Evolutionary conservation across 2,113 vertebrate genomes (phyloP), one percentile per base, ranked within the genome.

Genomic region (Theropithecus gelada): DNA sequence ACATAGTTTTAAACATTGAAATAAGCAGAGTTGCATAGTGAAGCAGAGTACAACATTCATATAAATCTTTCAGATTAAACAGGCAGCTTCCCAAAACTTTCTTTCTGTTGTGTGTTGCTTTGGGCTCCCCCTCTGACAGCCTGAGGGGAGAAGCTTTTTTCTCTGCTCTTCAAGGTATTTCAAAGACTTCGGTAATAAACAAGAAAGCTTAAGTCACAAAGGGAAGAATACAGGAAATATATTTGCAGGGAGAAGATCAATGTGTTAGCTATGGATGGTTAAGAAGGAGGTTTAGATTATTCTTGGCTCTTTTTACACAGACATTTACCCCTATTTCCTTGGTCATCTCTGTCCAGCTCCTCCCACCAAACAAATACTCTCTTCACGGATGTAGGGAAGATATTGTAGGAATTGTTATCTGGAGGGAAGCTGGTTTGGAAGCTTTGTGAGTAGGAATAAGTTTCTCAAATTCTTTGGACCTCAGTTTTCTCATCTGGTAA

Each of bases 121-220:
- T 35, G 8, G 75, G 92, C 75, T 92, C 13, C 70, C 96, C 78
- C 75, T 94, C 64, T 45, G 92, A 84, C 66, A 96, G 96, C 90
- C 93, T 79, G 27, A 25, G 57, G 95, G 45, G 17, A 94, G 73
- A 90, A 76, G n/a, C 38, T 88, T 72, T 93, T 79, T 95, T 55
- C 72, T 94, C 72, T 90, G 30, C 94, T 73, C 3, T 95, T 89
- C 59, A 88, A 96, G 83, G 40, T 82, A 76, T 95, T 97, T 96
- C 94, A 96, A 96, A 96, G 95, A 88, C 84, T 84, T 50, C 20
- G 35, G 72, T 40, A 27, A 95, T 96, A 92, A 97, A 92, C 93
- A 93, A 76, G 16, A 72, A 80, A 83, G 57, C n/a, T 68, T 18
- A 81, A 92, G 40, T 64, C 50, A 61, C n/a, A 61, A 64, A 86